These are phyloP conservation scores for Hypsopygia costalis DNA, from an alignment of 2,888 invertebrate species.

Conservation along the genomic window DNA sequence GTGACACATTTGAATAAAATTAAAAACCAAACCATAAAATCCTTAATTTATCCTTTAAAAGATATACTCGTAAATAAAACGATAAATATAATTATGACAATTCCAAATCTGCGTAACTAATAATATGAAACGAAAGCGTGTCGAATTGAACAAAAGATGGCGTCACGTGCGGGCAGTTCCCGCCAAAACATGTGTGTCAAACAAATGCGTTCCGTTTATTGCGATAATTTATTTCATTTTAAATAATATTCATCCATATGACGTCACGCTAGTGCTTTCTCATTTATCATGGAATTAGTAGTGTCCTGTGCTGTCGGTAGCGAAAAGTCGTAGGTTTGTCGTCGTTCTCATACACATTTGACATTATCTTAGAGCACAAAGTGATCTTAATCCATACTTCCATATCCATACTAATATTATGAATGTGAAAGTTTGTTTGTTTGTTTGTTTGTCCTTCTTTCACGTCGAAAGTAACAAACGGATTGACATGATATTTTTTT, in stretches of 20 bases:
- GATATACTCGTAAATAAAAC: slow-evolving; percentile 37
- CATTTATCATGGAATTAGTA: too few relatives aligned
- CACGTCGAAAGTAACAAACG: too few relatives aligned
- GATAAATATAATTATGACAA: slow-evolving; percentile 50
- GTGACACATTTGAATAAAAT: slow-evolving; percentile 43
- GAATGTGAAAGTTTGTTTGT: too few relatives aligned
- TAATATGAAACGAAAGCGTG: slow-evolving; percentile 33
- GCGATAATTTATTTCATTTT: slow-evolving; percentile 16
- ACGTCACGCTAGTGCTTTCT: slow-evolving; percentile 8
- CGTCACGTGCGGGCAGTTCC: slow-evolving; percentile 53
- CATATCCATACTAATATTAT: too few relatives aligned
- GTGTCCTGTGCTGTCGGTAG: too few relatives aligned
- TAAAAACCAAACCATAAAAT: slow-evolving; percentile 38
- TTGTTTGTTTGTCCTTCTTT: too few relatives aligned
- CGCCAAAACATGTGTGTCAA: slow-evolving; percentile 58
- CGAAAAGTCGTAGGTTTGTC: too few relatives aligned
- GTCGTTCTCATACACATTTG: too few relatives aligned
- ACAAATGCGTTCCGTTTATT: slow-evolving; percentile 40
- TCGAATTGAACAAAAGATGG: slow-evolving; percentile 59
- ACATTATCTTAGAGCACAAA: too few relatives aligned
- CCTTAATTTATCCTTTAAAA: slow-evolving; percentile 26
- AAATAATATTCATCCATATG: slow-evolving; percentile 1
- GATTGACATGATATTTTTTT: too few relatives aligned
- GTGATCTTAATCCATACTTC: too few relatives aligned
- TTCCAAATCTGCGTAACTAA: slow-evolving; percentile 49